phyloP scores from a whole-genome alignment of 2,113 vertebrate species.

The Psophia crepitans region DNA sequence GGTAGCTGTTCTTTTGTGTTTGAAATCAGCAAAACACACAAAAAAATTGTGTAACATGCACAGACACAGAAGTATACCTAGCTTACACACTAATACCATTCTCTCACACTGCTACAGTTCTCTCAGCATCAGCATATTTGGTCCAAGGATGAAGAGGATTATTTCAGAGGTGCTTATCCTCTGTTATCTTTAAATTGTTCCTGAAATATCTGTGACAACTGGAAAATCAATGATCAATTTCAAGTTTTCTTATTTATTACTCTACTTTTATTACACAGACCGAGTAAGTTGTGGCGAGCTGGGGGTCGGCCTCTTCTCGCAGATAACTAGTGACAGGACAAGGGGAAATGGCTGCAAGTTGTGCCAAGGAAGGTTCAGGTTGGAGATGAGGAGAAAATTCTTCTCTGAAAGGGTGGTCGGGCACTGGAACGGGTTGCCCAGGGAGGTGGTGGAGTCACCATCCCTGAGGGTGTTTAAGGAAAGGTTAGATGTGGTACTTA shows the following conservation, averaged over 20 bases:
- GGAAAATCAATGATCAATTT: not conserved
- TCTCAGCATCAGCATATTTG: not conserved
- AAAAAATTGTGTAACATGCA: not conserved
- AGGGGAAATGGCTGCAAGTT: too few relatives aligned
- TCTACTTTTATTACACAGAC: not conserved
- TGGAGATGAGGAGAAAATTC: too few relatives aligned
- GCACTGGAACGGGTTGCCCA: too few relatives aligned
- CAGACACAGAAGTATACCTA: not conserved
- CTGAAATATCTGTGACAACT: not conserved
- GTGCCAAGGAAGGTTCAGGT: too few relatives aligned
- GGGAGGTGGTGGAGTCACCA: too few relatives aligned
- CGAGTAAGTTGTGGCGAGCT: too few relatives aligned
- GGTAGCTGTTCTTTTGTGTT: not conserved
- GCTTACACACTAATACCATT: not conserved
- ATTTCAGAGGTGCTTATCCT: not conserved
- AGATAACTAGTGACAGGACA: too few relatives aligned
- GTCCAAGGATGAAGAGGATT: not conserved
- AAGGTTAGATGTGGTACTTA: too few relatives aligned
- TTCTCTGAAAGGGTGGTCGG: too few relatives aligned
- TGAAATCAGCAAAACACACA: not conserved
- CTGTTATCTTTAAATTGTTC: not conserved
- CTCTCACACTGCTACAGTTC: not conserved
- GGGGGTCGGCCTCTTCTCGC: too few relatives aligned
- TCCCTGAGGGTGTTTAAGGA: too few relatives aligned
- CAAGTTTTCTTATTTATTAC: not conserved